A percentile compares a stretch with the other conserved stretches of the same genome.
These are phyloP conservation scores for Thera obeliscata DNA, from an alignment of 2,888 invertebrate genomes.

Conservation along the genomic window DNA sequence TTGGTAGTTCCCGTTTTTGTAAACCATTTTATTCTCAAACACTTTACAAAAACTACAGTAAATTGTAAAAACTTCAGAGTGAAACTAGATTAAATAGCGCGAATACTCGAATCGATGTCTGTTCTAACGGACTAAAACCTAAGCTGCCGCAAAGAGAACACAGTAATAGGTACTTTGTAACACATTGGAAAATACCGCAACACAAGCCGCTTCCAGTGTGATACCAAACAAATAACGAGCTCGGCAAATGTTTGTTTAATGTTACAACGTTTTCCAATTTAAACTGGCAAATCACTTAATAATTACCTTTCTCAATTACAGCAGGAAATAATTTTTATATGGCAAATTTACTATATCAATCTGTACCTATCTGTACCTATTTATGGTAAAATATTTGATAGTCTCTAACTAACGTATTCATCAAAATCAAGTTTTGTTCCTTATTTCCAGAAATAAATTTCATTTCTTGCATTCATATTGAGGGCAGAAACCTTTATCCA, in stretches of 20 bases:
- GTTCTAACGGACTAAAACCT: slow-evolving; percentile 17
- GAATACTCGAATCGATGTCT: slow-evolving; percentile 23
- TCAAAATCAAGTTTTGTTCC: slow-evolving; percentile 7
- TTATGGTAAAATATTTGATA: not conserved
- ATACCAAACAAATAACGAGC: slow-evolving; percentile 27
- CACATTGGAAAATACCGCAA: slow-evolving; percentile 35
- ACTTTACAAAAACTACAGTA: not conserved
- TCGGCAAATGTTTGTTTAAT: slow-evolving; percentile 30
- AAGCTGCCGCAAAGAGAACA: slow-evolving; percentile 28
- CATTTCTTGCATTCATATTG: slow-evolving; percentile 11
- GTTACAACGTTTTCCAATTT: slow-evolving; percentile 24
- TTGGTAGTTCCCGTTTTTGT: no score
- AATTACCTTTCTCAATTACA: slow-evolving; percentile 20
- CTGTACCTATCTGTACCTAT: not conserved
- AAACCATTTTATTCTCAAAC: not conserved
- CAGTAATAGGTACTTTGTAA: slow-evolving; percentile 31
- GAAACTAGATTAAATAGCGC: slow-evolving; percentile 25
- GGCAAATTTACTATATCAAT: not conserved
- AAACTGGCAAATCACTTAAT: slow-evolving; percentile 24
- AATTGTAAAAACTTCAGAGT: not conserved
- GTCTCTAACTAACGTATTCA: not conserved
- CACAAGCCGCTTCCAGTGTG: slow-evolving; percentile 27
- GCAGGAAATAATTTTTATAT: not conserved
- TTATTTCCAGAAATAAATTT: slow-evolving; percentile 3
- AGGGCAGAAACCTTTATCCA: slow-evolving; percentile 22